A percentile compares a stretch with the other conserved stretches of the same genome.
Conservation (phyloP, 2,113 vertebrate species). For the Australoheros scitulus region DNA sequence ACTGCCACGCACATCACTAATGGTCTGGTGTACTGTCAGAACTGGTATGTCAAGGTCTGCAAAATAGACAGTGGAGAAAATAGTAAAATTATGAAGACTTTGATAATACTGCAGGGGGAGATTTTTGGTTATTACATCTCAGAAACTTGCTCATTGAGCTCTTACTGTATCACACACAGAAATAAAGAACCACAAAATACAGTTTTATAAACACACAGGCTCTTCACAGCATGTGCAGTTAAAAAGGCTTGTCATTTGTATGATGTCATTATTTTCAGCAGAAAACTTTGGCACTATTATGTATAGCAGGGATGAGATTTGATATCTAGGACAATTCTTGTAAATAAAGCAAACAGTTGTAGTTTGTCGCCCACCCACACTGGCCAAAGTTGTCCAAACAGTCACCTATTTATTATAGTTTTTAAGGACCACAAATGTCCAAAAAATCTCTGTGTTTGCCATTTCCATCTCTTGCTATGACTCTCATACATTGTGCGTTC, state of each 20-base stretch:
- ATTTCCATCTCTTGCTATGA: constrained; percentile 15
- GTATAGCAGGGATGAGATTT: constrained; percentile 8
- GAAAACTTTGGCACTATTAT: not conserved
- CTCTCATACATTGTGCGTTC: constrained; percentile 12
- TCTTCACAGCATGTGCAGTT: not conserved
- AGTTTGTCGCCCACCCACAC: constrained; percentile 27
- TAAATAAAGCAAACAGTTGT: constrained; percentile 37
- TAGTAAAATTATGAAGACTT: constrained; percentile 4
- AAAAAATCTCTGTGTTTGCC: constrained; percentile 40
- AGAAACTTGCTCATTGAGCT: not conserved
- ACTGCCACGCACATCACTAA: constrained; percentile 94
- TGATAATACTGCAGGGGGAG: not conserved
- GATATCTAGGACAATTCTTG: constrained; percentile 33
- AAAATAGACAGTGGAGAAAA: constrained; percentile 5
- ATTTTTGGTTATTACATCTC: too few species aligned
- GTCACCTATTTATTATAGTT: constrained; percentile 27
- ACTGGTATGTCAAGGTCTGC: constrained; percentile 93
- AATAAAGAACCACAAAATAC: not conserved
- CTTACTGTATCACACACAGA: not conserved
- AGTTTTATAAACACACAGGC: not conserved
- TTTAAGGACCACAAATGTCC: constrained; percentile 40
- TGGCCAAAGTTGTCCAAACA: constrained; percentile 50
- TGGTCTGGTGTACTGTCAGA: constrained; percentile 96
- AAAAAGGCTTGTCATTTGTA: not conserved
- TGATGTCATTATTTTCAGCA: not conserved